phyloP scores from a whole-genome alignment of 2,888 invertebrate species.

The Morpho deidamia region DNA sequence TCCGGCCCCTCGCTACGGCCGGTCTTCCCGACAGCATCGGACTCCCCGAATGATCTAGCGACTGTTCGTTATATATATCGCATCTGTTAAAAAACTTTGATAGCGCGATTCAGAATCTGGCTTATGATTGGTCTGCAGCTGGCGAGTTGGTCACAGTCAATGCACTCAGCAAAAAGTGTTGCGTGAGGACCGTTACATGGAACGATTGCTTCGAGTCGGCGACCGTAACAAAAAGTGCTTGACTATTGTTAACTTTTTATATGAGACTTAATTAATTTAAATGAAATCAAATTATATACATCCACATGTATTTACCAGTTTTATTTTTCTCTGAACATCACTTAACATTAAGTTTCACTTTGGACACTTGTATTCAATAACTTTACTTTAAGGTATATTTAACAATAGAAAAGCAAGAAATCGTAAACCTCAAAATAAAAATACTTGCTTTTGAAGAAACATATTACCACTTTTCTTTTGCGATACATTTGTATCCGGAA shows the following conservation, averaged over 20 bases:
- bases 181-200: slow-evolving; percentile 28
- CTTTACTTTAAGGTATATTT: too few species aligned
- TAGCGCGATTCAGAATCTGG: slow-evolving; percentile 50
- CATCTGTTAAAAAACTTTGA: slow-evolving; percentile 36
- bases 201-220: slow-evolving; percentile 8
- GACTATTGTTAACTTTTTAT: slow-evolving; percentile 3
- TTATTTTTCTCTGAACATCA: too few species aligned
- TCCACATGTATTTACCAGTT: too few species aligned
- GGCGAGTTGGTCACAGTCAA: slow-evolving; percentile 52
- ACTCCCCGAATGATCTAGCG: slow-evolving; percentile 47
- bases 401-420: too few species aligned
- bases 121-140: slow-evolving; percentile 45
- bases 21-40: slow-evolving; percentile 72
- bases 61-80: slow-evolving; percentile 36
- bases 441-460: too few species aligned
- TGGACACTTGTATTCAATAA: too few species aligned
- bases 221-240: slow-evolving; percentile 14
- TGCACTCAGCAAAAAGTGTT: slow-evolving; percentile 54
- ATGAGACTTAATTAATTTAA: too few species aligned
- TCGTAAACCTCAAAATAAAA: too few species aligned
- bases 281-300: too few species aligned
- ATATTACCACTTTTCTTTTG: too few species aligned
- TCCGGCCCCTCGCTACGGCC: slow-evolving; percentile 75
- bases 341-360: too few species aligned
- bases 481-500: neutral